Percentiles rank a stretch among this genome's conserved stretches.
These are phyloP conservation scores for Micronycteris hirsuta DNA, from an alignment of 2,113 vertebrate species.

Conservation along the genomic window DNA sequence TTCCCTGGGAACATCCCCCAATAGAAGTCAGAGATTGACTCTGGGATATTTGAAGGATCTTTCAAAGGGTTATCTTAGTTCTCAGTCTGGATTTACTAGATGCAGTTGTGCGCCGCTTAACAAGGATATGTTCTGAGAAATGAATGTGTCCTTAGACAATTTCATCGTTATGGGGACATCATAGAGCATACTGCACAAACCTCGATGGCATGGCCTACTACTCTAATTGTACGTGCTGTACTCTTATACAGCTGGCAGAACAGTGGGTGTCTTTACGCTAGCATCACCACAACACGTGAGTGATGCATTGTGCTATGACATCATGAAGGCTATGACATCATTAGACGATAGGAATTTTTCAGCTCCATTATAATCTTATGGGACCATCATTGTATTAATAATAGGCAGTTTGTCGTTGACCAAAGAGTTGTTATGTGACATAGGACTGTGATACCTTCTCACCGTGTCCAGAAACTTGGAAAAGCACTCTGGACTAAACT, in stretches of 20 bases:
- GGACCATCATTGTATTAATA: background rate
- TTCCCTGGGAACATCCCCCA: background rate
- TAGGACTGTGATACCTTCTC: background rate
- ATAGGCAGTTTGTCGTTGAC: background rate
- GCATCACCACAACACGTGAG: background rate
- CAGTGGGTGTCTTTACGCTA: background rate
- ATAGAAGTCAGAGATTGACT: background rate
- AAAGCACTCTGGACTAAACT: background rate
- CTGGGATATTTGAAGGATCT: background rate
- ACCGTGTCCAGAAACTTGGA: background rate
- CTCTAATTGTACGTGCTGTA: background rate
- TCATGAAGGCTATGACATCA: background rate
- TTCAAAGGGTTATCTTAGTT: background rate
- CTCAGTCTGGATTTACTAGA: background rate
- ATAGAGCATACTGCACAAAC: background rate
- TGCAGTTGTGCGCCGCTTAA: background rate
- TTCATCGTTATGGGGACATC: too few species aligned
- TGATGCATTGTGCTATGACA: background rate
- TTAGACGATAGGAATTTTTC: background rate
- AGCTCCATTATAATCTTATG: background rate
- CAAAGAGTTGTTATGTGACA: background rate
- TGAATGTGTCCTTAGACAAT: background rate
- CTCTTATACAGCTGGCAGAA: background rate
- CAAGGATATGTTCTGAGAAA: background rate
- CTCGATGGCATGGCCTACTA: background rate